Evolutionary conservation across 2,797 vertebrate genomes (phyloP).

Genomic region (Neosilurus mollespiculum): DNA sequence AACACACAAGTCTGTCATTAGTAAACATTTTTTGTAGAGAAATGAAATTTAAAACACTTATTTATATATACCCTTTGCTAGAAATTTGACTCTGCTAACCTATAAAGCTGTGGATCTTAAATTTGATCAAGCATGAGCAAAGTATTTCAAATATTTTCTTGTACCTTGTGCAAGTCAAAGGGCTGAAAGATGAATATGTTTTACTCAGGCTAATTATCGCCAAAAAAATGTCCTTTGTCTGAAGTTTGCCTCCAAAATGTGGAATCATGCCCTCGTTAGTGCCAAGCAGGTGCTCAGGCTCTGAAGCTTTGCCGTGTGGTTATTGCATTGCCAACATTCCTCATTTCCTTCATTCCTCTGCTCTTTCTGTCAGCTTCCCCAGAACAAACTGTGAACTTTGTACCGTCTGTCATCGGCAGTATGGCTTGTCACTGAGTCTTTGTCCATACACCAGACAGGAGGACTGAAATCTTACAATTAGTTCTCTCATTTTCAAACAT

Average conservation of each 20-base stretch:
- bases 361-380: constrained; percentile 49
- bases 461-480: constrained; percentile 57
- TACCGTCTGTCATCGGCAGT: constrained; percentile 52
- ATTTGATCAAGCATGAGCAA: background rate
- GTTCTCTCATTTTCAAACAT: constrained; percentile 48
- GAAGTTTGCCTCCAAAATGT: constrained; percentile 52
- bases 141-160: constrained; percentile 30
- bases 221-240: constrained; percentile 40
- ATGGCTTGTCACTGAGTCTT: constrained; percentile 51
- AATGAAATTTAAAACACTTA: background rate
- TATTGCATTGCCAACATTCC: constrained; percentile 56
- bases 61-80: background rate
- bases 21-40: constrained; percentile 13
- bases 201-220: constrained; percentile 51
- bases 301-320: constrained; percentile 46
- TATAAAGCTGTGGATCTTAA: background rate
- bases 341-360: constrained; percentile 49
- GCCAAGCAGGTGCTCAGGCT: constrained; percentile 56
- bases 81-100: background rate
- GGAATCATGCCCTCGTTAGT: constrained; percentile 48
- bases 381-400: constrained; percentile 63
- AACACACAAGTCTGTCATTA: constrained; percentile 3
- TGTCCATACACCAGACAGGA: constrained; percentile 56
- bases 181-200: constrained; percentile 46
- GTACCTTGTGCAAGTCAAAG: constrained; percentile 15